phyloP scores from a whole-genome alignment of 2,888 invertebrate genomes.

The Apantesis nais region DNA sequence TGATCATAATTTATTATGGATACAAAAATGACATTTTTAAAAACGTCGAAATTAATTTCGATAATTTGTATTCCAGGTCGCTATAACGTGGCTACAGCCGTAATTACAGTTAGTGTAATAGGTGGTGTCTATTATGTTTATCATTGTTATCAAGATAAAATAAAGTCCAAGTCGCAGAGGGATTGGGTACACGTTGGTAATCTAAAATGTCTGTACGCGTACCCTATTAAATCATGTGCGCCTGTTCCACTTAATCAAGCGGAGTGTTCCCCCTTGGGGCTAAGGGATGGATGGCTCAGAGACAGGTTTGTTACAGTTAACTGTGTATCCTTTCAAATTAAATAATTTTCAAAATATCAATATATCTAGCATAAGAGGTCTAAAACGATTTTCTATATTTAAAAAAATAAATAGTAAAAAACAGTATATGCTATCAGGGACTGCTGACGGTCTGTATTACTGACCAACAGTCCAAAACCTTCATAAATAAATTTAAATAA shows the following conservation, averaged over 20 bases:
- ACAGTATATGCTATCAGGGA: too few species aligned
- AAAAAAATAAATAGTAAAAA: too few species aligned
- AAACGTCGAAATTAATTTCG: neutral
- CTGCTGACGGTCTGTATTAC: too few species aligned
- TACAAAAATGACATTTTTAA: too few species aligned
- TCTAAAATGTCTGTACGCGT: conserved; percentile 72
- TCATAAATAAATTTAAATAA: too few species aligned
- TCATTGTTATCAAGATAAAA: neutral
- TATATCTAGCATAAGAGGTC: too few species aligned
- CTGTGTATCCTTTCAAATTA: too few species aligned
- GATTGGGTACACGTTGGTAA: conserved; percentile 78
- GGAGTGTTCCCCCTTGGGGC: conserved; percentile 71
- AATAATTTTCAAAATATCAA: too few species aligned
- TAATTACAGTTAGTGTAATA: neutral
- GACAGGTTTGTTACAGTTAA: conserved; percentile 3
- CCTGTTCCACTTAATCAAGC: conserved; percentile 64
- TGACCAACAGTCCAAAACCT: too few species aligned
- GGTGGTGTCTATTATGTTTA: neutral
- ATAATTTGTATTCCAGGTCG: neutral
- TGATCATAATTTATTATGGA: too few species aligned
- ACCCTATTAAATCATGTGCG: conserved; percentile 81
- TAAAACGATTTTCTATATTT: too few species aligned
- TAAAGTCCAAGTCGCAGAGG: conserved; percentile 8
- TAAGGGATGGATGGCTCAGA: conserved; percentile 57
- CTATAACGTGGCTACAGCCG: neutral